Percentiles rank a stretch among this genome's conserved stretches.
Conservation (phyloP, 2,113 vertebrate species). For the Mobula hypostoma region DNA sequence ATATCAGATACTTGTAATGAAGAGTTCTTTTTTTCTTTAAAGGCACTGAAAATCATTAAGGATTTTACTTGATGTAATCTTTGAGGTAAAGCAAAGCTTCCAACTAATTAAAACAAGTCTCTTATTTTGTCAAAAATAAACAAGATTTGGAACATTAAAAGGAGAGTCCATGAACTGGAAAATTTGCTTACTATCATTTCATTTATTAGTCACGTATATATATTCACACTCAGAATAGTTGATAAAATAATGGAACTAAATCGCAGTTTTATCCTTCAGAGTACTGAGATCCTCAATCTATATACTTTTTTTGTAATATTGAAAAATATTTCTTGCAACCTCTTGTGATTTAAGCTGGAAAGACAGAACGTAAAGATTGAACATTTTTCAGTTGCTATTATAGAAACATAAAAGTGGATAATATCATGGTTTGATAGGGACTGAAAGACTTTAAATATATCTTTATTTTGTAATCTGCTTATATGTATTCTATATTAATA, state of each 20-base stretch:
- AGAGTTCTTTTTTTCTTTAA: slow-evolving; percentile 2
- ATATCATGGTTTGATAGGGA: not conserved
- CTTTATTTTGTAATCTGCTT: not conserved
- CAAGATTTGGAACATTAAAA: slow-evolving; percentile 9
- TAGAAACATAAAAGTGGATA: not conserved
- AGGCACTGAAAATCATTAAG: slow-evolving; percentile 12
- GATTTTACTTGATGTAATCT: slow-evolving; percentile 10
- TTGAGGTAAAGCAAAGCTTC: not conserved
- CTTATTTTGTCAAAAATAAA: not conserved
- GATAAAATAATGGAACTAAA: slow-evolving; percentile 14
- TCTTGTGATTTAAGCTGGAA: not conserved
- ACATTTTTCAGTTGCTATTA: not conserved
- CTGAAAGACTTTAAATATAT: not conserved
- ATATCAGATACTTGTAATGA: not conserved
- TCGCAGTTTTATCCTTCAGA: not conserved
- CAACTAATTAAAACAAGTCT: not conserved
- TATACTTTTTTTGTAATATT: not conserved
- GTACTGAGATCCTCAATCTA: not conserved
- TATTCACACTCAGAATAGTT: not conserved
- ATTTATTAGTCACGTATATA: not conserved
- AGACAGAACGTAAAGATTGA: not conserved
- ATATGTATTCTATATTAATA: not conserved
- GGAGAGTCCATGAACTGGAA: not conserved
- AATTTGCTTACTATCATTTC: not conserved
- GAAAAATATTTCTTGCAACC: not conserved